Evolutionary conservation across 2,113 vertebrate genomes (phyloP).

Genomic region (Poeciliopsis turrubarensis): DNA sequence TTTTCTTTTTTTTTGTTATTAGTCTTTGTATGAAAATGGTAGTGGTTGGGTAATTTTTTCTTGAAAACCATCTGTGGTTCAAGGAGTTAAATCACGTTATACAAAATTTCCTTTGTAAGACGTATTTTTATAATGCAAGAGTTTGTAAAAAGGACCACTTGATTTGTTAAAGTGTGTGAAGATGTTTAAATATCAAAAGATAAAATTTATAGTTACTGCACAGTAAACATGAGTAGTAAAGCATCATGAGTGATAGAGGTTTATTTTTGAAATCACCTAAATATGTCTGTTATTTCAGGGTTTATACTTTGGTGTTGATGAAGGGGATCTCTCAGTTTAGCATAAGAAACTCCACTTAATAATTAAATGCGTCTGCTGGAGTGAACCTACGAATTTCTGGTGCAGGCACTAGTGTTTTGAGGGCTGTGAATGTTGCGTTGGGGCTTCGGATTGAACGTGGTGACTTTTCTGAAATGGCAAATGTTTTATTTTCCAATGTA

Average conservation of each 20-base stretch:
- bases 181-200: background rate
- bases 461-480: slow-evolving; percentile 14
- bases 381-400: slow-evolving; percentile 50
- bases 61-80: background rate
- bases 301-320: background rate
- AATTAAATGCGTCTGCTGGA: slow-evolving; percentile 13
- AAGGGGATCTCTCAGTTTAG: background rate
- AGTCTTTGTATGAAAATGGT: slow-evolving; percentile 11
- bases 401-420: slow-evolving; percentile 66
- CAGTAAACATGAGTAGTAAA: background rate
- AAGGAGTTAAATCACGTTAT: background rate
- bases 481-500: slow-evolving; percentile 5
- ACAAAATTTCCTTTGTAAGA: background rate
- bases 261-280: background rate
- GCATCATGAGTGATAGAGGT: background rate
- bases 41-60: background rate
- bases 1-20: background rate
- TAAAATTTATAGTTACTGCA: background rate
- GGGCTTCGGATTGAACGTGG: slow-evolving; percentile 4
- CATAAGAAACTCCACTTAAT: background rate
- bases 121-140: background rate
- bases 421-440: slow-evolving; percentile 8
- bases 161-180: background rate
- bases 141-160: background rate
- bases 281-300: background rate